phyloP scores from a whole-genome alignment of 2,113 vertebrate species.

The Guaruba guarouba region DNA sequence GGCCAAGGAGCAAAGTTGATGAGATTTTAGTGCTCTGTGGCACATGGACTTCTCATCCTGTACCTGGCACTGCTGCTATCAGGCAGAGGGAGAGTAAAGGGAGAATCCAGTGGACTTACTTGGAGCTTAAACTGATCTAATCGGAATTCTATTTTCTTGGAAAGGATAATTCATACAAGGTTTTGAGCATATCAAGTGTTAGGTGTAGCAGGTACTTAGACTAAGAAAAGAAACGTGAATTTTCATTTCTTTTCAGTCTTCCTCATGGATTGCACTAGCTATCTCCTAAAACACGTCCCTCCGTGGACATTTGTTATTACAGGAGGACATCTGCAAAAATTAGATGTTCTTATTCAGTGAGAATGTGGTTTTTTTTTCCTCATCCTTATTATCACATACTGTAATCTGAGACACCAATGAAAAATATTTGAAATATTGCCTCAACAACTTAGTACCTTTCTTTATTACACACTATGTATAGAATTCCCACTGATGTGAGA shows the following conservation, averaged over 20 bases:
- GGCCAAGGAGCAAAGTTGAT: background rate
- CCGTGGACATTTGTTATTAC: background rate
- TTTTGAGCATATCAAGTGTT: background rate
- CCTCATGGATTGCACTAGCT: background rate
- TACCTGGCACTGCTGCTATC: background rate
- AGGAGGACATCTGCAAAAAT: background rate
- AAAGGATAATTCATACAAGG: background rate
- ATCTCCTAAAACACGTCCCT: background rate
- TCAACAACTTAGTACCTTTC: background rate
- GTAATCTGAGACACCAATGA: constrained; percentile 5
- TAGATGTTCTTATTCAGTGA: background rate
- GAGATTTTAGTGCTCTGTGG: background rate
- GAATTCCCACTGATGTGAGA: background rate
- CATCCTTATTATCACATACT: background rate
- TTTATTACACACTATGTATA: background rate
- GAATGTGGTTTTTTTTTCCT: background rate
- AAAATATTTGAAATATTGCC: constrained; percentile 3
- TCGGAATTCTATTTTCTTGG: background rate
- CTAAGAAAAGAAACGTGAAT: background rate
- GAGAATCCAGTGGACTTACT: background rate
- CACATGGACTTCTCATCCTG: rapidly evolving
- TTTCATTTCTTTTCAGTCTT: background rate
- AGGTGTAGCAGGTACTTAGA: background rate
- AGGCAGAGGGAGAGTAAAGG: background rate
- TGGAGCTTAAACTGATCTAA: background rate